These are phyloP conservation scores for Megastigmus dorsalis DNA, from an alignment of 2,888 invertebrate species.

Conservation along the genomic window DNA sequence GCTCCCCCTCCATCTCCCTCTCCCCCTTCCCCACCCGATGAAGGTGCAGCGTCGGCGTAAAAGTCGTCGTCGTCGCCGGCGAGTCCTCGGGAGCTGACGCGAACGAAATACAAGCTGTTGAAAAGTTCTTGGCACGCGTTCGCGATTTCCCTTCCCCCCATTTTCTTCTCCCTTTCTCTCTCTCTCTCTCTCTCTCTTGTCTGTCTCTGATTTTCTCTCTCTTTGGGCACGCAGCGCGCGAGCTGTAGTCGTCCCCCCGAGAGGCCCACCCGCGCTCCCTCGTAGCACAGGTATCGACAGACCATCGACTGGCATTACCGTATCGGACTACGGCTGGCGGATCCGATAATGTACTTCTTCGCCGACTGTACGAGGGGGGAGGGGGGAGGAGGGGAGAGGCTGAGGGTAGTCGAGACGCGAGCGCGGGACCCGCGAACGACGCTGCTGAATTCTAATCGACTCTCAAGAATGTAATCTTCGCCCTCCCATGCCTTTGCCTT, in stretches of 20 bases:
- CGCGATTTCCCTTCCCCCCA: too few species aligned
- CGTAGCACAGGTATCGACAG: constrained; percentile 48
- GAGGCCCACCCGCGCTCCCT: constrained; percentile 41
- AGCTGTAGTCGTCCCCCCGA: constrained; percentile 48
- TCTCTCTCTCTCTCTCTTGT: too few species aligned
- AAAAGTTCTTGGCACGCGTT: background rate
- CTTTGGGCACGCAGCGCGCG: background rate
- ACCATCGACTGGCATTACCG: constrained; percentile 41
- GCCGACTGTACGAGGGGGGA: background rate
- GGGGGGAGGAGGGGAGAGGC: background rate
- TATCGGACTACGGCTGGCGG: constrained; percentile 26
- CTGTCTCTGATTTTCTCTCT: too few species aligned
- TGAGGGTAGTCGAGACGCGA: background rate
- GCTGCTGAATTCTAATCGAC: background rate
- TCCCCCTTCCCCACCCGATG: too few species aligned
- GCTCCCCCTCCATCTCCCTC: too few species aligned
- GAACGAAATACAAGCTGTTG: constrained; percentile 58
- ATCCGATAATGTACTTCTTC: constrained; percentile 38
- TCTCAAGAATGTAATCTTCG: constrained; percentile 21
- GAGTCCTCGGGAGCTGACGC: constrained; percentile 55
- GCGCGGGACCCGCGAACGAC: background rate
- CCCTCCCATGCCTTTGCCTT: too few species aligned
- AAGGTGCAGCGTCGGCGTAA: constrained; percentile 17
- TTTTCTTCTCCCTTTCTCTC: too few species aligned
- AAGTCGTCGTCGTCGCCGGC: too few species aligned